Base-by-base conservation (phyloP, 2,113 vertebrate species). In the Leuciscus idus region DNA sequence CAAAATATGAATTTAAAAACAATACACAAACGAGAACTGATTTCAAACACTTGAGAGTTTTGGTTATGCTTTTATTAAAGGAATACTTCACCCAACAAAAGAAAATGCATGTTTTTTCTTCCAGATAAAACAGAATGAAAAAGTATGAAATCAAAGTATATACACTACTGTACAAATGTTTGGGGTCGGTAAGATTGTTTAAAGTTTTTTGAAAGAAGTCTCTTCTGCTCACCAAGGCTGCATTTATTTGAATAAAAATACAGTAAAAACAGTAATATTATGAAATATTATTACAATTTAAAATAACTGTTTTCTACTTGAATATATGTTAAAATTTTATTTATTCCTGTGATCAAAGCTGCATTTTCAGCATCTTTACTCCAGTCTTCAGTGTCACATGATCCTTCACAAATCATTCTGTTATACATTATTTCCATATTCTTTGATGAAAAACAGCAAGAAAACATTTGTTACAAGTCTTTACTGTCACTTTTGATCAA, bases 31-130 rank as follows among this genome's bases (percentile, higher is more conserved):
- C 59, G 26, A 80, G n/a, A 81, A 9, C 57, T 43, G 57, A 23
- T 57, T 57, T 33, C 50, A 39, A 59, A 8, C 52, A 79, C 77
- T n/a, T 23, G 21, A 61, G 43, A 48, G 43, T 48, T 50, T 75
- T 28, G 33, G 11, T 52, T 77, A 78, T 55, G 50, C 75, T 78
- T 78, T 75, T 75, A 75, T 75, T 75, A 48, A 48, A 75, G 43
- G n/a, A 28, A 9, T 15, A 75, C 52, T 78, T 78, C 50, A 57
- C 0, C 75, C 30, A 77, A 21, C 61, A 74, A 43, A 48, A 46
- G 4, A 77, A 36, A 59, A 33, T 2, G 12, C 15, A 26, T 55
- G 50, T 0, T 7, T 36, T n/a, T 73, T 43, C 21, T 13, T 73
- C 39, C 70, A n/a, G 23, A 12, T 36, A 46, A 43, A 13, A 13